Percentiles rank a stretch among this genome's conserved stretches.
Conservation (phyloP, 2,888 invertebrate species). For the Stegana nigrithorax region DNA sequence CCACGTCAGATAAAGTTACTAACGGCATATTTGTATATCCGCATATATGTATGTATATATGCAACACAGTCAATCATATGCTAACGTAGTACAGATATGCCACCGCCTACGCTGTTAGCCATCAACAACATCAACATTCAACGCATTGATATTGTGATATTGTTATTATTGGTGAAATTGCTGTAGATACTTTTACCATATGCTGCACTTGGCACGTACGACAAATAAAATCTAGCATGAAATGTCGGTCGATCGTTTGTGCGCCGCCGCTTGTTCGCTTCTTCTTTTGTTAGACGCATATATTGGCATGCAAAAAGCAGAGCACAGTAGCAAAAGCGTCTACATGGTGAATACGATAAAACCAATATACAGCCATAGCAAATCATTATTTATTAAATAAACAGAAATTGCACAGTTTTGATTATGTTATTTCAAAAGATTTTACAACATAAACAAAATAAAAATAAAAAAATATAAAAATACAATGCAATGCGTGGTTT, state of each 20-base stretch:
- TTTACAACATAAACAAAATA: background rate
- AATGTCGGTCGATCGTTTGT: too few species aligned
- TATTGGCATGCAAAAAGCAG: background rate
- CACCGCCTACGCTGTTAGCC: too few species aligned
- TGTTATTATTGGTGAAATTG: background rate
- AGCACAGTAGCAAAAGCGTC: background rate
- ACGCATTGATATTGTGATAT: constrained; percentile 2
- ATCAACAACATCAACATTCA: too few species aligned
- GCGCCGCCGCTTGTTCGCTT: background rate
- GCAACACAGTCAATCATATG: too few species aligned
- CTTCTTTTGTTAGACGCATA: too few species aligned
- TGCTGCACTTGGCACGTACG: constrained; percentile 8
- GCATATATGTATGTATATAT: too few species aligned
- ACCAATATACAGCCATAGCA: background rate
- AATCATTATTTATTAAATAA: constrained; percentile 5
- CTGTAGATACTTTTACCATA: background rate
- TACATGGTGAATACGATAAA: too few species aligned
- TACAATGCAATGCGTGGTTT: background rate
- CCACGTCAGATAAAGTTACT: background rate
- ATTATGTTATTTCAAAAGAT: background rate
- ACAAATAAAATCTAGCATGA: constrained; percentile 17
- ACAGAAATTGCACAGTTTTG: background rate
- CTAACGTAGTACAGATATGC: too few species aligned
- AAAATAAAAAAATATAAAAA: constrained; percentile 4
- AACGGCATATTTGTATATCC: background rate